Evolutionary conservation across 92 coral and sea anemone genomes (phyloP), one percentile per base, ranked within the genome.

Genomic region (Diadumene lineata): DNA sequence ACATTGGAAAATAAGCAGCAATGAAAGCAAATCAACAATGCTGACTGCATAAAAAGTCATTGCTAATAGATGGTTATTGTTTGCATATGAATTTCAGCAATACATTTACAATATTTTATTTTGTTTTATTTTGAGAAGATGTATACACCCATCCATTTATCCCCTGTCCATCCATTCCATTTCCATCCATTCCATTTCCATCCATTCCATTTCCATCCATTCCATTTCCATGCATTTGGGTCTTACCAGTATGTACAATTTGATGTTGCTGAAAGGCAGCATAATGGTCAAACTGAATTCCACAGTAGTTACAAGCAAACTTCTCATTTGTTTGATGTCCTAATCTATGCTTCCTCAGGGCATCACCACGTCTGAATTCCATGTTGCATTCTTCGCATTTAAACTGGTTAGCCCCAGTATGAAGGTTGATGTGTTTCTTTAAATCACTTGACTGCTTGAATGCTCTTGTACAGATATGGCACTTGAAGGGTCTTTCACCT

Each of bases 371-470:
- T 31, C 97, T 89, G 81, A 96, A 96, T 78, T 96, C 97, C 91
- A 96, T 79, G 70, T 84, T 88, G 66, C 99, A 96, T 60, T 92
- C 86, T 74, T 96, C 99, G 32, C 99, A 96, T 81, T 90, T 87
- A 48, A 92, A 96, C 82, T 93, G 93, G 51, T 90, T 92, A 34
- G 97, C 89, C 1, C 99, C 99, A n/a, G 99, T 96, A 77, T 96
- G 99, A 26, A 96, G 94, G 77, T 96, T 96, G 85, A 92, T 91
- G 86, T 96, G 99, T 66, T 96, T 96, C 73, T 93, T 90, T 32
- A 92, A 89, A 83, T 96, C 99, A 43, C 99, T 96, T 57, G 99
- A 92, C 74, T 96, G 99, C 66, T 96, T 96, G 90, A 96, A 96
- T 43, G 99, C 99, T 43, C 94, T 88, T 28, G 93, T 72, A 77